Conservation (phyloP, 2,113 vertebrate species). For the Nestor notabilis region DNA sequence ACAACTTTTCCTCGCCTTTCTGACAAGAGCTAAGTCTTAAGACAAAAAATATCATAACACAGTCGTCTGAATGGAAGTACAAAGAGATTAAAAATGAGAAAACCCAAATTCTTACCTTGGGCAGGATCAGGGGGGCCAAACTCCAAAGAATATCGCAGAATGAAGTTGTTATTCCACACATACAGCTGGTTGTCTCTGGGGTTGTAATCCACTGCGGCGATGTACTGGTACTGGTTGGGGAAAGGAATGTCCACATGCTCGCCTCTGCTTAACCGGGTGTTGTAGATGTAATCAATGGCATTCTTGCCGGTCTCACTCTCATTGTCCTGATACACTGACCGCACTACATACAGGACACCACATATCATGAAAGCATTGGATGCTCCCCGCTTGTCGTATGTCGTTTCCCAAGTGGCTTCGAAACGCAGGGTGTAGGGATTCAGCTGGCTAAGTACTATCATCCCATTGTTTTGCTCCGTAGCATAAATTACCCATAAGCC, state of each 20-base stretch:
- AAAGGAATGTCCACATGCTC: slow-evolving; percentile 95
- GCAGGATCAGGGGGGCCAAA: slow-evolving; percentile 96
- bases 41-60: accelerated
- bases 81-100: neutral
- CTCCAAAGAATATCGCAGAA: slow-evolving; percentile 94
- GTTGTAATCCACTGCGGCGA: slow-evolving; percentile 99
- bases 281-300: slow-evolving; percentile 94
- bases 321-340: slow-evolving; percentile 97
- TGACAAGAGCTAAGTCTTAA: neutral
- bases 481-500: slow-evolving; percentile 99
- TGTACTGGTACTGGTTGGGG: slow-evolving; percentile 99
- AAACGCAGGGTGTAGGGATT: slow-evolving; percentile 98
- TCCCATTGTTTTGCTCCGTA: slow-evolving; percentile 98
- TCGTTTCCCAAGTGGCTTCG: slow-evolving; percentile 95
- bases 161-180: slow-evolving; percentile 99
- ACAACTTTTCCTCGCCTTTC: neutral
- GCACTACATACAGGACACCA: slow-evolving; percentile 95
- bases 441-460: slow-evolving; percentile 97
- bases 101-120: slow-evolving; percentile 83
- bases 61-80: neutral
- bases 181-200: slow-evolving; percentile 98
- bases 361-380: slow-evolving; percentile 99
- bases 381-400: slow-evolving; percentile 95
- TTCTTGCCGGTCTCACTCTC: slow-evolving; percentile 97
- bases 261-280: slow-evolving; percentile 90